Evolutionary conservation across 2,113 vertebrate genomes (phyloP).

Genomic region (Phylloscopus trochiloides): DNA sequence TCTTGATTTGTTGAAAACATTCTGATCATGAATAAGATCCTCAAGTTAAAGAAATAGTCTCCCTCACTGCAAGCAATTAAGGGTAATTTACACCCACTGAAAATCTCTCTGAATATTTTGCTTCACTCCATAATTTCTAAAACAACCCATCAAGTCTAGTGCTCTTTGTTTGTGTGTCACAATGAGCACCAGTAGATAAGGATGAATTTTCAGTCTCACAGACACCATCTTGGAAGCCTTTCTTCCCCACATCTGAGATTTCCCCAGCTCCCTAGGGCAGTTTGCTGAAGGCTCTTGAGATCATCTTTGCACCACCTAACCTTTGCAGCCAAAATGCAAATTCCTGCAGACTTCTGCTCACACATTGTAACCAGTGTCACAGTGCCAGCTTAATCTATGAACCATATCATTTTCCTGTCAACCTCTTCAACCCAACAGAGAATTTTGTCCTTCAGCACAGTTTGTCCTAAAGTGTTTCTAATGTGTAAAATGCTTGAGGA

Average conservation of each 20-base stretch:
- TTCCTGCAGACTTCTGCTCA: not conserved
- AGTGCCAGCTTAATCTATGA: not conserved
- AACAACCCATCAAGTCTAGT: not conserved
- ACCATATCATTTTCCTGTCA: not conserved
- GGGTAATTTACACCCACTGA: constrained; percentile 55
- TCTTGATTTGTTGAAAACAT: constrained; percentile 21
- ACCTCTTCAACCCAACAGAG: not conserved
- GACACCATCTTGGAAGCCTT: not conserved
- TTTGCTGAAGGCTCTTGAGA: not conserved
- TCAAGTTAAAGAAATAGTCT: constrained; percentile 19
- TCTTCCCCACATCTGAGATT: not conserved
- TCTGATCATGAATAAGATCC: constrained; percentile 27
- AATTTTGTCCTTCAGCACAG: not conserved
- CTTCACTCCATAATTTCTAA: not conserved
- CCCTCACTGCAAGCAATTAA: constrained; percentile 38
- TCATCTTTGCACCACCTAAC: not conserved
- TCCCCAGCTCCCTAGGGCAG: not conserved
- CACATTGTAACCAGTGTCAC: not conserved
- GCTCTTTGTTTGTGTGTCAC: not conserved
- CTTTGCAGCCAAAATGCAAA: not conserved
- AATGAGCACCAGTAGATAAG: not conserved
- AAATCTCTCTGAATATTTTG: constrained; percentile 60
- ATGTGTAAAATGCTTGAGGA: not conserved
- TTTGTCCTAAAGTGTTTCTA: not conserved
- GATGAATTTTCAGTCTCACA: not conserved